Base-by-base conservation (phyloP, 2,797 vertebrate species). In the Ctenochaetus hawaiiensis region DNA sequence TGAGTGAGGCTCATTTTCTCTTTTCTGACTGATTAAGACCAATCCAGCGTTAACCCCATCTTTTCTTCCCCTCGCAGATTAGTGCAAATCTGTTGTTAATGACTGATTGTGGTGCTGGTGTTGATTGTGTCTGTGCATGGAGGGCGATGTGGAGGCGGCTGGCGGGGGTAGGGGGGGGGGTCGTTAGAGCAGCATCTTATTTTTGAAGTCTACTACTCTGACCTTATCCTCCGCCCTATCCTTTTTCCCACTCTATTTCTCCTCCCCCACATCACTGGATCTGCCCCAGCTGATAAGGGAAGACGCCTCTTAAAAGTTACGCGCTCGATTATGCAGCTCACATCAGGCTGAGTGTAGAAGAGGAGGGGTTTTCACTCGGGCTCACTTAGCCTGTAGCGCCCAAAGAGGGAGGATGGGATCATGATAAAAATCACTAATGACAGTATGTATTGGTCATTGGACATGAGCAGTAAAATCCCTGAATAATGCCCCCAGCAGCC, bases 21-120 rank as follows among this genome's bases (percentile, higher is more conserved):
- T 66, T 75, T 71, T 76, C 48, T 14, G 39, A 65, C 78, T 91
- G 89, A 93, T 92, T 92, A 86, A 91, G 75, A 91, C 78, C 87
- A 91, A 85, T 86, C 87, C 80, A 80, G 82, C 23, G 64, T 89
- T 89, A 91, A 87, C 86, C 90, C 77, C 82, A 80, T 87, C 84
- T 71, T 88, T 68, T 83, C 80, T 83, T 72, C 73, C 56, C 16
- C 56, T 77, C 65, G 53, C 70, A 73, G 91, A 93, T 92, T 93
- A 94, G 39, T 62, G 49, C 62, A 87, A 91, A 90, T 91, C 89
- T 87, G 76, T 49, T 83, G 70, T 82, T 82, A 87, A 86, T 87
- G 86, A 86, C 77, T 71, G 86, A 79, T 75, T 65, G 59, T 54
- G 62, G 72, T n/a, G 41, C 22, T 62, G 37, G 26, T 69, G 70